Evolutionary conservation across 2,888 invertebrate species (phyloP).

Genomic region (Stenotaenia linearis): DNA sequence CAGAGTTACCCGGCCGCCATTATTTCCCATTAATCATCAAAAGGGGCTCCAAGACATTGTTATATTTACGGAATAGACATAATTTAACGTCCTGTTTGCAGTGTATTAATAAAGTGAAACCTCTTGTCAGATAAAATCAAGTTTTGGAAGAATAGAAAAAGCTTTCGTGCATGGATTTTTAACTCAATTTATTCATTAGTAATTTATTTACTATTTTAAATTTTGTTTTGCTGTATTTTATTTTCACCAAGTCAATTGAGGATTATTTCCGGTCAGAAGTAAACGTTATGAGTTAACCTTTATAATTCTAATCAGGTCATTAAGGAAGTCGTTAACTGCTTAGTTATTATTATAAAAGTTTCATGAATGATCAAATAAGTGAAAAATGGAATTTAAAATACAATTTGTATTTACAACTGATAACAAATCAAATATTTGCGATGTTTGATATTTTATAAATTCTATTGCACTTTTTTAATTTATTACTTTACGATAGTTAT

Average conservation of each 20-base stretch:
- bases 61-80: conserved; percentile 26
- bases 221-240: not conserved
- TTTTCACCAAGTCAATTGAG: not conserved
- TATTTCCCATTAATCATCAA: conserved; percentile 17
- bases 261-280: not conserved
- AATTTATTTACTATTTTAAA: no score
- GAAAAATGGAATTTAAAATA: no score
- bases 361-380: not conserved
- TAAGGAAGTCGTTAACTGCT: not conserved
- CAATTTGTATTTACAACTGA: no score
- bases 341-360: not conserved
- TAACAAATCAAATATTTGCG: no score
- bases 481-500: no score
- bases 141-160: no score
- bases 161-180: no score
- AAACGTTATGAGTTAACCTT: not conserved
- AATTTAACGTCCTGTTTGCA: conserved; percentile 21
- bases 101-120: conserved; percentile 8
- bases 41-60: conserved; percentile 20
- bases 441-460: no score
- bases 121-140: not conserved
- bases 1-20: not conserved
- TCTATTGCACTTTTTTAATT: no score
- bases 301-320: not conserved
- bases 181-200: no score